These are phyloP conservation scores for Tetragnatha montana DNA, from an alignment of 2,888 invertebrate species.

Conservation along the genomic window DNA sequence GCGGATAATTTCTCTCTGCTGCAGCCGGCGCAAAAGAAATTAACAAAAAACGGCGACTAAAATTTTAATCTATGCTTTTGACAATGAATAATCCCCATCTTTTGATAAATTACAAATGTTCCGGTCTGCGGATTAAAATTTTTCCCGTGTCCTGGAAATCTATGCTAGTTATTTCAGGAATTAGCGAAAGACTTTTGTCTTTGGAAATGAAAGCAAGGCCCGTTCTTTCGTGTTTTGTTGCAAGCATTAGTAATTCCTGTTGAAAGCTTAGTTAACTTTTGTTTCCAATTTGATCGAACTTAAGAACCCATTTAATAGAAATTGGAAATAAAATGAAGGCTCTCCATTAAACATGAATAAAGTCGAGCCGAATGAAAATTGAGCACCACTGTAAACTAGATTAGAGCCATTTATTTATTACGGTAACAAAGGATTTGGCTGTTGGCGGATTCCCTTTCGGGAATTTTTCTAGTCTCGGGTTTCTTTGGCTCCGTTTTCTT, in stretches of 20 bases:
- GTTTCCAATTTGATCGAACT: slow-evolving; percentile 48
- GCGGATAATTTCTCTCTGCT: slow-evolving; percentile 49
- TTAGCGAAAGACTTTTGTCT: slow-evolving; percentile 69
- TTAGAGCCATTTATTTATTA: slow-evolving; percentile 54
- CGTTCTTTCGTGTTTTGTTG: slow-evolving; percentile 63
- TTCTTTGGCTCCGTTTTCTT: slow-evolving; percentile 18
- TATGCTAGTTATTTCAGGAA: slow-evolving; percentile 69
- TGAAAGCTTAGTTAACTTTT: slow-evolving; percentile 70
- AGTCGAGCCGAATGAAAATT: slow-evolving; percentile 56
- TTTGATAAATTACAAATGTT: slow-evolving; percentile 70
- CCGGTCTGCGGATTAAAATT: slow-evolving; percentile 65
- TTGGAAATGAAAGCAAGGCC: slow-evolving; percentile 57
- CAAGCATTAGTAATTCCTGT: slow-evolving; percentile 60
- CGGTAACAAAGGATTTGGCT: slow-evolving; percentile 40
- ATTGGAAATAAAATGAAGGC: slow-evolving; percentile 47
- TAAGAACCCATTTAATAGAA: slow-evolving; percentile 50
- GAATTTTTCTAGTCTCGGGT: background rate
- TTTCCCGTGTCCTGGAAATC: slow-evolving; percentile 62
- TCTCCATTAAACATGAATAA: slow-evolving; percentile 31
- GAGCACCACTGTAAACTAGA: slow-evolving; percentile 51
- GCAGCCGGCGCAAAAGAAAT: slow-evolving; percentile 6
- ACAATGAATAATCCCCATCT: slow-evolving; percentile 66
- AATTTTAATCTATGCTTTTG: slow-evolving; percentile 70
- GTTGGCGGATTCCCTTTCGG: background rate
- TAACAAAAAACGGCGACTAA: slow-evolving; percentile 39